A percentile compares a stretch with the other conserved stretches of the same genome.
Conservation (phyloP, 2,113 vertebrate species). For the Hippolais icterina region DNA sequence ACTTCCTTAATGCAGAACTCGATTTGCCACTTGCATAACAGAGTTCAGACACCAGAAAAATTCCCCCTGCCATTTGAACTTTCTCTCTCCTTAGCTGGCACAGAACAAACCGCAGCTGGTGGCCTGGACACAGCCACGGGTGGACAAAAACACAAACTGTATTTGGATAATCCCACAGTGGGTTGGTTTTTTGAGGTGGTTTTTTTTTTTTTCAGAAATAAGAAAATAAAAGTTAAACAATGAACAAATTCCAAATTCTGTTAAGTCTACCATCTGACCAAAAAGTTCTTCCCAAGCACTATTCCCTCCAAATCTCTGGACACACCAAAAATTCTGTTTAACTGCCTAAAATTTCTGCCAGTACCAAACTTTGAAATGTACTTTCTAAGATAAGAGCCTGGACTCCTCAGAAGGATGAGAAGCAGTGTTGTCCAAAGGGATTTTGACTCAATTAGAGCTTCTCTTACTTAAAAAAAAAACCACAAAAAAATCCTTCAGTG, state of each 20-base stretch:
- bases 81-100: background rate
- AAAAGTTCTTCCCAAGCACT: background rate
- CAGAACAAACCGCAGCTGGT: background rate
- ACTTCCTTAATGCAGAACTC: slow-evolving; percentile 5
- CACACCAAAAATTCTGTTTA: background rate
- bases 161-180: background rate
- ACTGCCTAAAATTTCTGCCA: background rate
- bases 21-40: slow-evolving; percentile 34
- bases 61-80: background rate
- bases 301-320: background rate
- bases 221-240: background rate
- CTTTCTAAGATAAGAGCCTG: background rate
- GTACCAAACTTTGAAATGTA: background rate
- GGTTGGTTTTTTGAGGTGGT: too few relatives aligned
- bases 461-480: background rate
- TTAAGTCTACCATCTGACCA: background rate
- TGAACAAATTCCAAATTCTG: accelerated
- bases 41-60: background rate
- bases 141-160: background rate
- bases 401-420: background rate
- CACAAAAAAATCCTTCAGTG: background rate
- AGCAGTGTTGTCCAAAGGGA: background rate
- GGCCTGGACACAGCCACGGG: accelerated
- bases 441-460: background rate
- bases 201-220: background rate